These are phyloP conservation scores for Riptortus pedestris DNA, from an alignment of 1,140 invertebrate genomes.

Conservation along the genomic window DNA sequence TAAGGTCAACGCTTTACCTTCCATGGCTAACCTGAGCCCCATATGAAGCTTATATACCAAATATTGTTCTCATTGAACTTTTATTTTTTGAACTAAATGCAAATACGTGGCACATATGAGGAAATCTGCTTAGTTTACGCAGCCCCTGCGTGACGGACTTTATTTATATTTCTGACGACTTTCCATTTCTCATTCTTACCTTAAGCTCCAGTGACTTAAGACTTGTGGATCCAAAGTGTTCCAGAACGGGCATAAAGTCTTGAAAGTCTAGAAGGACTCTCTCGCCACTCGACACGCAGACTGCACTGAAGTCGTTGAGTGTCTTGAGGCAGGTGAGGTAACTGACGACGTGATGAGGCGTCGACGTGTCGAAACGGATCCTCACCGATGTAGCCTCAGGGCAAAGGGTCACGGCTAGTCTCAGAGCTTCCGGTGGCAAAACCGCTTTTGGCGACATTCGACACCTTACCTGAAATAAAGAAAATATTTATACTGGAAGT, in stretches of 20 bases:
- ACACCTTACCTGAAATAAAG: conserved; percentile 31
- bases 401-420: conserved; percentile 31
- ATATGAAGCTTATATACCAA: no score
- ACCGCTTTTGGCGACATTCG: conserved; percentile 31
- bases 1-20: no score
- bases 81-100: no score
- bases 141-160: no score
- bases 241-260: conserved; percentile 32
- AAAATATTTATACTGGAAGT: no score
- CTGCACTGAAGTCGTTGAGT: conserved; percentile 33
- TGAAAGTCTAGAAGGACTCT: conserved; percentile 32
- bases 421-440: conserved; percentile 32
- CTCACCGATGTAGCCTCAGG: conserved; percentile 29
- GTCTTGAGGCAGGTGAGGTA: conserved; percentile 28
- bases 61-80: no score
- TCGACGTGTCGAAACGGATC: conserved; percentile 32
- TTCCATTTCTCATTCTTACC: no score
- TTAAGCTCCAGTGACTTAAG: conserved; percentile 33
- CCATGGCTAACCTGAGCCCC: no score
- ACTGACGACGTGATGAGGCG: conserved; percentile 32
- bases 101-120: no score
- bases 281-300: conserved; percentile 35
- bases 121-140: no score
- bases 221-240: conserved; percentile 29
- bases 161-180: no score